Conservation (phyloP, 2,888 invertebrate genomes). For the Dermolepida albohirtum region DNA sequence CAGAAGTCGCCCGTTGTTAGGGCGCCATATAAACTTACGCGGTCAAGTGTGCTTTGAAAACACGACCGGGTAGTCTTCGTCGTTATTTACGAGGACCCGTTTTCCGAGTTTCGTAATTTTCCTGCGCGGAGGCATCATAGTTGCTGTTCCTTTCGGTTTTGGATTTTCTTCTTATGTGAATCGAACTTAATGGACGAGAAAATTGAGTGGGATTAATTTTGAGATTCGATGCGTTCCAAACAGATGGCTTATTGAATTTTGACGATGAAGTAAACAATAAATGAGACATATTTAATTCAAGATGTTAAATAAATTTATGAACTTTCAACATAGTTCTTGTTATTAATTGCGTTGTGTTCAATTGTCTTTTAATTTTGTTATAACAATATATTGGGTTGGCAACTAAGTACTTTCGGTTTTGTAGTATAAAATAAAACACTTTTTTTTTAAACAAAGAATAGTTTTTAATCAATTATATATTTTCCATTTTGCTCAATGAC, state of each 20-base stretch:
- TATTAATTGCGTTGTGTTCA: too few species aligned
- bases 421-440: too few species aligned
- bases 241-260: neutral
- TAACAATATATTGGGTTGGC: too few species aligned
- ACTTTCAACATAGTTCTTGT: too few species aligned
- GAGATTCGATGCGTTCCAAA: neutral
- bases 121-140: constrained; percentile 3
- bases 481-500: too few species aligned
- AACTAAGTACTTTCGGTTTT: too few species aligned
- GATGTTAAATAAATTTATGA: too few species aligned
- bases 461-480: too few species aligned
- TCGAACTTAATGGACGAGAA: neutral
- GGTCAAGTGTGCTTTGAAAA: constrained; percentile 27
- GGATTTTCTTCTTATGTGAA: constrained; percentile 1
- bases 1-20: constrained; percentile 30
- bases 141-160: neutral
- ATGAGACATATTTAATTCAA: too few species aligned
- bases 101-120: constrained; percentile 25
- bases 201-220: constrained; percentile 1
- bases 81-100: constrained; percentile 22
- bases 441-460: too few species aligned
- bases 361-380: too few species aligned
- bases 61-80: constrained; percentile 10
- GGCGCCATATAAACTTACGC: constrained; percentile 29
- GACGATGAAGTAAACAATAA: too few species aligned